Conservation (phyloP, 2,888 invertebrate species). For the Cyclophora albipunctata region DNA sequence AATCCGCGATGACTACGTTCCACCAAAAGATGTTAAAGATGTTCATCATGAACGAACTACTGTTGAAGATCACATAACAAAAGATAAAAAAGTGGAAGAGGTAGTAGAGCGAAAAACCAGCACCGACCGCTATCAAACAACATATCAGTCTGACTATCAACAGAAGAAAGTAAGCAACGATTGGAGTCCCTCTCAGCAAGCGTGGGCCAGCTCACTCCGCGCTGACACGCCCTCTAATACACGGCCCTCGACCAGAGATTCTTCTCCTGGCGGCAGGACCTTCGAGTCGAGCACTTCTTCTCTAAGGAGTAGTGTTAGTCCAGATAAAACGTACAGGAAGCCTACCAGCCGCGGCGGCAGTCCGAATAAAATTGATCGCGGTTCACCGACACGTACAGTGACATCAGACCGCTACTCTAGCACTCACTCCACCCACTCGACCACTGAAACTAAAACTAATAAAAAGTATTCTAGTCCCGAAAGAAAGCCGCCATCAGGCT, state of each 20-base stretch:
- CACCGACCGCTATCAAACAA: conserved; percentile 74
- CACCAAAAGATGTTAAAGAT: conserved; percentile 27
- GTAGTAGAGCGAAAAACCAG: conserved; percentile 41
- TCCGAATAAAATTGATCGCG: conserved; percentile 40
- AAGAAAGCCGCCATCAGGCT: conserved; percentile 35
- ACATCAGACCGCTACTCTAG: conserved; percentile 41
- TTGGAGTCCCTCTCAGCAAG: conserved; percentile 83
- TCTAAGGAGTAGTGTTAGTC: conserved; percentile 69
- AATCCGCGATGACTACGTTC: conserved; percentile 20
- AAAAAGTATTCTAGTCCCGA: conserved; percentile 36
- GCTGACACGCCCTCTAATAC: conserved; percentile 77
- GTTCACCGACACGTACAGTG: conserved; percentile 44
- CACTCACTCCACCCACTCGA: conserved; percentile 41
- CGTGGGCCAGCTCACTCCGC: conserved; percentile 83
- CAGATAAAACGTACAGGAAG: conserved; percentile 53
- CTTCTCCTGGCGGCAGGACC: conserved; percentile 71
- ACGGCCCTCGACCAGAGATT: conserved; percentile 67
- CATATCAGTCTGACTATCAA: conserved; percentile 75
- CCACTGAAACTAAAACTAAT: conserved; percentile 39
- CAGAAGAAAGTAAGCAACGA: conserved; percentile 77
- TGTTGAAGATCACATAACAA: conserved; percentile 29
- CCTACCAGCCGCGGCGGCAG: conserved; percentile 54
- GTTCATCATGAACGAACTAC: conserved; percentile 17
- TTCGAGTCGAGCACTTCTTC: conserved; percentile 72
- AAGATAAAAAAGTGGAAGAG: conserved; percentile 40